Percentiles rank a stretch among this genome's conserved stretches.
Evolutionary conservation across 2,113 vertebrate species (phyloP).

Genomic region (Colistium nudipinnis): DNA sequence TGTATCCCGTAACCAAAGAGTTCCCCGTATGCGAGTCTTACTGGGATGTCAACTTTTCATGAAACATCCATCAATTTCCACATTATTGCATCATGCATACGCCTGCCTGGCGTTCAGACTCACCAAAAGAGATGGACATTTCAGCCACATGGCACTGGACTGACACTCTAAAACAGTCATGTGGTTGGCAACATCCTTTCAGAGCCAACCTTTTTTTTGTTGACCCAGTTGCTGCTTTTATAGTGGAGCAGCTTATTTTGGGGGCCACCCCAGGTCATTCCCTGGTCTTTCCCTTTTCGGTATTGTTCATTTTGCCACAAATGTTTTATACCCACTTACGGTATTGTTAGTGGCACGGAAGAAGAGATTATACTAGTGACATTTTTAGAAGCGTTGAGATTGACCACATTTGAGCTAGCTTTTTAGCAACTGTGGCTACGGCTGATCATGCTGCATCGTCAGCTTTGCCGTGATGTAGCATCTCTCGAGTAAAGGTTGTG

Average conservation of each 20-base stretch:
- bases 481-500: neutral
- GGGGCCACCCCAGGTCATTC: conserved; percentile 22
- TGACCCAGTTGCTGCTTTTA: conserved; percentile 37
- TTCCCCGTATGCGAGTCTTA: conserved; percentile 16
- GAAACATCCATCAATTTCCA: conserved; percentile 61
- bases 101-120: conserved; percentile 44
- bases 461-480: neutral
- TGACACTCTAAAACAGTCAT: conserved; percentile 51
- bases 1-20: conserved; percentile 56
- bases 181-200: conserved; percentile 51
- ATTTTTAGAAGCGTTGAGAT: conserved; percentile 4
- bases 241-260: conserved; percentile 27
- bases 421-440: neutral
- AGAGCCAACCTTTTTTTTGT: conserved; percentile 46
- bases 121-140: conserved; percentile 56
- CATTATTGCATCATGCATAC: conserved; percentile 59
- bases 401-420: neutral
- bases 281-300: conserved; percentile 10
- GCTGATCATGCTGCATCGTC: neutral
- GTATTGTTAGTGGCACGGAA: neutral
- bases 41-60: conserved; percentile 58
- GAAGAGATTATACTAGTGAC: neutral
- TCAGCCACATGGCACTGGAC: conserved; percentile 59
- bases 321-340: conserved; percentile 8
- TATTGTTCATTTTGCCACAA: neutral